Conservation (phyloP, 1,140 invertebrate species). For the Lucilia cuprina region DNA sequence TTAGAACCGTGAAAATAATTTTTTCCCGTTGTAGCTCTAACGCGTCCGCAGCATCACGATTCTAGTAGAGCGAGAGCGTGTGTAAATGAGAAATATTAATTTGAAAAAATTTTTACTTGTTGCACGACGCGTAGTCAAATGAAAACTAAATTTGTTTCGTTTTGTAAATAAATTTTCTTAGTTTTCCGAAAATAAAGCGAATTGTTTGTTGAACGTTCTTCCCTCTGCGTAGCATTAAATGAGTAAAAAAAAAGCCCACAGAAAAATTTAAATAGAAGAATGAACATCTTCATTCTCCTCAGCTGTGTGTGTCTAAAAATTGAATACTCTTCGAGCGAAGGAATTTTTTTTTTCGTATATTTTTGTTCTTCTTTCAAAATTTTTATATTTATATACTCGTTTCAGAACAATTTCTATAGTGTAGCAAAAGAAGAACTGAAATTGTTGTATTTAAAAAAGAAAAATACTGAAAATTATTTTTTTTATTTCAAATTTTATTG, state of each 20-base stretch:
- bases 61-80: background rate
- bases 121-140: constrained; percentile 25
- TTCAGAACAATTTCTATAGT: background rate
- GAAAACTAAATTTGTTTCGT: constrained; percentile 17
- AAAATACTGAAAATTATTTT: background rate
- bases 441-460: background rate
- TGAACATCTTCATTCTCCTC: background rate
- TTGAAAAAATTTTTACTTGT: constrained; percentile 8
- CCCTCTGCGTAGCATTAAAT: background rate
- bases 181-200: constrained; percentile 8
- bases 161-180: background rate
- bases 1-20: background rate
- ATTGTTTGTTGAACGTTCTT: background rate
- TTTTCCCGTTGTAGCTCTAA: background rate
- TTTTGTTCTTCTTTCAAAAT: background rate
- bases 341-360: background rate
- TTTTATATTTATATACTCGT: background rate
- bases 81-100: background rate
- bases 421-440: background rate
- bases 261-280: too few species aligned
- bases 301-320: too few species aligned
- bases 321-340: background rate
- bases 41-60: background rate
- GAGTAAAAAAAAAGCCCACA: constrained; percentile 17
- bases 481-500: background rate